Conservation (phyloP, 1,140 invertebrate genomes). For the Fopius arisanus region DNA sequence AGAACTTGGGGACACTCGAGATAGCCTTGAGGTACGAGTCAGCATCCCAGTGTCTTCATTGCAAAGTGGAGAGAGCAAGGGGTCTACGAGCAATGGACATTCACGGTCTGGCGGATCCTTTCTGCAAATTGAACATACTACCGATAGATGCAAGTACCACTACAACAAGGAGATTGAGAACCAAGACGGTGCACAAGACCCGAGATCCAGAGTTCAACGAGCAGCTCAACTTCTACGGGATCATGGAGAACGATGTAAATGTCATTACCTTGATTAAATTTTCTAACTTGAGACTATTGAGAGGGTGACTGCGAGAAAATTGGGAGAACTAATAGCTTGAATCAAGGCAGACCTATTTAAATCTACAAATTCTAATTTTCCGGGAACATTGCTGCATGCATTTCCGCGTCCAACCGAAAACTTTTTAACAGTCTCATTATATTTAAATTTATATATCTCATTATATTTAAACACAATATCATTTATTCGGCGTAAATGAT, state of each 20-base stretch:
- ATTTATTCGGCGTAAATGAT: too few relatives aligned
- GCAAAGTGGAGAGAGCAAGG: slow-evolving; percentile 77
- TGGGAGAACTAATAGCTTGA: too few relatives aligned
- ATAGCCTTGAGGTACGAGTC: slow-evolving; percentile 83
- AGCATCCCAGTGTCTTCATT: slow-evolving; percentile 77
- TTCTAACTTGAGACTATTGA: too few relatives aligned
- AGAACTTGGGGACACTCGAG: slow-evolving; percentile 71
- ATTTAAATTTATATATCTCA: too few relatives aligned
- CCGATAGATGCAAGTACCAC: slow-evolving; percentile 72
- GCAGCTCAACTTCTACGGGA: slow-evolving; percentile 88
- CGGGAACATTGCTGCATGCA: too few relatives aligned
- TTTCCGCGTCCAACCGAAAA: too few relatives aligned
- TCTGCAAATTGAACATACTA: slow-evolving; percentile 87
- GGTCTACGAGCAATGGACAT: slow-evolving; percentile 87
- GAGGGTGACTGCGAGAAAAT: too few relatives aligned
- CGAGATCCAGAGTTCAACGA: slow-evolving; percentile 95
- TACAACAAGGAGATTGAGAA: slow-evolving; percentile 70
- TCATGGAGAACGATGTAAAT: slow-evolving; percentile 79
- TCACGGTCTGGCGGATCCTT: slow-evolving; percentile 89
- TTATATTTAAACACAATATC: too few relatives aligned
- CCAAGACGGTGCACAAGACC: slow-evolving; percentile 90
- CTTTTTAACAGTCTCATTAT: too few relatives aligned
- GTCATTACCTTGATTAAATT: not conserved
- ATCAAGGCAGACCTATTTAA: too few relatives aligned
- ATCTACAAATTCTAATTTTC: too few relatives aligned